These are phyloP conservation scores for Metalampra italica DNA, from an alignment of 2,888 invertebrate species.

Conservation along the genomic window DNA sequence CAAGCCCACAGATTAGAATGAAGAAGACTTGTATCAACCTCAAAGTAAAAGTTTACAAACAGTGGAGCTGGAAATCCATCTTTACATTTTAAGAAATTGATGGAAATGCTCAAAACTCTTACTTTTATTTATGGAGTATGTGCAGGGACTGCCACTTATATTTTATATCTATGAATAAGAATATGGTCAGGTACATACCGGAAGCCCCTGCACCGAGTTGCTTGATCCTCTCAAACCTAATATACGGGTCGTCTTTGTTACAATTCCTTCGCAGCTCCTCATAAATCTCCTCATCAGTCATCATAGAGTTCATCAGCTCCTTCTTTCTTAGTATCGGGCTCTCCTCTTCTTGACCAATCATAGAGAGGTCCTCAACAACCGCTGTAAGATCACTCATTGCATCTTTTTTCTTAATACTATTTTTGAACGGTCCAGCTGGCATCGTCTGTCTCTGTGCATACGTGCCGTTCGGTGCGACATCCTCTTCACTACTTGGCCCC, in stretches of 20 bases:
- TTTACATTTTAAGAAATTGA: no score
- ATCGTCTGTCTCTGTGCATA: constrained; percentile 72
- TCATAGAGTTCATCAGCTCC: constrained; percentile 70
- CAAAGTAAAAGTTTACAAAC: no score
- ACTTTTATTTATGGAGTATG: no score
- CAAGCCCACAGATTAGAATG: no score
- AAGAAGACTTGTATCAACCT: no score
- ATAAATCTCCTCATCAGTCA: constrained; percentile 87
- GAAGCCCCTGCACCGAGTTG: constrained; percentile 96
- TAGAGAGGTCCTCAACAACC: constrained; percentile 60
- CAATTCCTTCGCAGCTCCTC: constrained; percentile 88
- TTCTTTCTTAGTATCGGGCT: constrained; percentile 81
- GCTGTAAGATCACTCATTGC: constrained; percentile 51
- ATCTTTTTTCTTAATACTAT: constrained; percentile 61
- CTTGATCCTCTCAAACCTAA: constrained; percentile 87
- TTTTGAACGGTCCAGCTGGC: constrained; percentile 72
- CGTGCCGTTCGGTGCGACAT: constrained; percentile 58
- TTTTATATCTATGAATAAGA: no score
- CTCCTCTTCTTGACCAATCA: constrained; percentile 66
- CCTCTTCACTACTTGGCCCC: constrained; percentile 76
- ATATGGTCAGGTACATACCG: constrained; percentile 42
- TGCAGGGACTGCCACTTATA: no score
- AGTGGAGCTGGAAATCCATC: no score
- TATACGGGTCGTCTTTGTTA: constrained; percentile 88
- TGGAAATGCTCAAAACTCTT: no score